Percentiles rank a stretch among this genome's conserved stretches.
These are phyloP conservation scores for Aplodontia rufa DNA, from an alignment of 2,113 vertebrate species.

Conservation along the genomic window DNA sequence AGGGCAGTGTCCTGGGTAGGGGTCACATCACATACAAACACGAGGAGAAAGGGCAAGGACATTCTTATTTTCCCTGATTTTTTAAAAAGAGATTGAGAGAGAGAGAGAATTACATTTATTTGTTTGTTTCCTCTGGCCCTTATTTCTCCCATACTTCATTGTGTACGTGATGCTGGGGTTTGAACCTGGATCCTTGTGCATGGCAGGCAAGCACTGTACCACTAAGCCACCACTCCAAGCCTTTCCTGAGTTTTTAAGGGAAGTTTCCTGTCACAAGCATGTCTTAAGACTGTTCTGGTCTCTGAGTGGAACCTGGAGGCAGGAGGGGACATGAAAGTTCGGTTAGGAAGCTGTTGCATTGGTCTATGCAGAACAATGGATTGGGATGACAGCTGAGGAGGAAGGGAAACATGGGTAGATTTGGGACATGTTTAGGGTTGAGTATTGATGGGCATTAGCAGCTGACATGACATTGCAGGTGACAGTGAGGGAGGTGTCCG, in stretches of 20 bases:
- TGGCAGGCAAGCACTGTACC: too few species aligned
- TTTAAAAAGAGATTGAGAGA: too few species aligned
- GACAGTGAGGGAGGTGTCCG: not conserved
- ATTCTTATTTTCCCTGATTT: not conserved
- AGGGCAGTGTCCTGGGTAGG: not conserved
- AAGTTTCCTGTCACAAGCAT: not conserved
- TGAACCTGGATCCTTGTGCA: too few species aligned
- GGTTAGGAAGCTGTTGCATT: not conserved
- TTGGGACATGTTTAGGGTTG: not conserved
- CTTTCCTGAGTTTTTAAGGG: not conserved
- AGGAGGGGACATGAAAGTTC: too few species aligned
- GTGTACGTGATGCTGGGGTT: too few species aligned
- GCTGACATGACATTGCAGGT: not conserved
- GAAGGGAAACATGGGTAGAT: too few species aligned
- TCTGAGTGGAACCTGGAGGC: too few species aligned
- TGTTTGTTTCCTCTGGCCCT: too few species aligned
- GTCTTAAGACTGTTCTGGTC: not conserved
- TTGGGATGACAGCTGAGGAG: not conserved
- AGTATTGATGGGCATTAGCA: not conserved
- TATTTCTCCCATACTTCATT: too few species aligned
- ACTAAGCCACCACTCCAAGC: too few species aligned
- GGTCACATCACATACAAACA: not conserved
- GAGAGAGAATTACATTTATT: too few species aligned
- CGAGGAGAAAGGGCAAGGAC: not conserved
- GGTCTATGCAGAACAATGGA: not conserved